Conservation (phyloP, 2,888 invertebrate genomes). For the Morpho helenor region DNA sequence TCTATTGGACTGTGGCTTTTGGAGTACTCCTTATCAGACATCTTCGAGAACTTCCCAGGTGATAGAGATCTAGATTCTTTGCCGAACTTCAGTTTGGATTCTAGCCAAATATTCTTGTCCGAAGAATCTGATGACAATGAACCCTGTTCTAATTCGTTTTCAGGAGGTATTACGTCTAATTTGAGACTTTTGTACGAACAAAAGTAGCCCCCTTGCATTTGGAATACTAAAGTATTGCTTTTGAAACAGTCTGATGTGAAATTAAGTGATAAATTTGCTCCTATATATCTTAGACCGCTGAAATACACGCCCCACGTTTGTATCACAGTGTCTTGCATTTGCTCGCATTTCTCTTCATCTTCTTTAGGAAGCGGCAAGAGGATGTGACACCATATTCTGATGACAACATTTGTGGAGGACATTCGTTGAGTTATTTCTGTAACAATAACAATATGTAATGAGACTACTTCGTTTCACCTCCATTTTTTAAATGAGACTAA, state of each 20-base stretch:
- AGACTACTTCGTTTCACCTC: background rate
- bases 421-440: constrained; percentile 69
- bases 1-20: constrained; percentile 73
- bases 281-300: constrained; percentile 88
- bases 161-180: constrained; percentile 69
- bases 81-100: constrained; percentile 46
- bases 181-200: constrained; percentile 80
- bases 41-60: constrained; percentile 53
- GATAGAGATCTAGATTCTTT: constrained; percentile 66
- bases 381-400: constrained; percentile 70
- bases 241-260: constrained; percentile 83
- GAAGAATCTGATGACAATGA: constrained; percentile 67
- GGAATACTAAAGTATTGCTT: constrained; percentile 89
- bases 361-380: constrained; percentile 37
- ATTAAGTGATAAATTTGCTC: constrained; percentile 83
- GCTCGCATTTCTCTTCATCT: constrained; percentile 34
- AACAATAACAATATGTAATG: constrained; percentile 29
- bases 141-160: constrained; percentile 63
- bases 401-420: constrained; percentile 69
- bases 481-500: background rate
- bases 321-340: constrained; percentile 77
- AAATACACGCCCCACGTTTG: constrained; percentile 93
- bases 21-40: constrained; percentile 60
- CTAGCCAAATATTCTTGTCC: constrained; percentile 54
- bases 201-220: constrained; percentile 93